Conservation (phyloP, 2,113 vertebrate genomes). For the Trachemys scripta region DNA sequence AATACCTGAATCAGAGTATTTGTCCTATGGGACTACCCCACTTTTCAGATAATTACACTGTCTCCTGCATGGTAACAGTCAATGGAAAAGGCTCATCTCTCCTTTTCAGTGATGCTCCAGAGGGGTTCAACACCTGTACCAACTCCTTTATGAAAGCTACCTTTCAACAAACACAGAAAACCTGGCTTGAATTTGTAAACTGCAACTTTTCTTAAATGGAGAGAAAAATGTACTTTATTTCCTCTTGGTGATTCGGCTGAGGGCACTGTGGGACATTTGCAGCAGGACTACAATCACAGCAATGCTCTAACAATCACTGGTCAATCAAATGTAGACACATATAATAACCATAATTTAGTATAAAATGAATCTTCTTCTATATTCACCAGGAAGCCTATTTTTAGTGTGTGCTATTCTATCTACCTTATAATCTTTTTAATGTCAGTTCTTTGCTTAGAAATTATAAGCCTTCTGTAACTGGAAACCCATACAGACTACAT, state of each 20-base stretch:
- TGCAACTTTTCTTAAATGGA: not conserved
- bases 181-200: not conserved
- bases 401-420: not conserved
- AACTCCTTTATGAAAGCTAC: not conserved
- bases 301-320: not conserved
- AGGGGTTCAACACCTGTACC: not conserved
- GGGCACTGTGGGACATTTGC: not conserved
- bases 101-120: not conserved
- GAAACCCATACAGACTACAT: not conserved
- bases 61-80: not conserved
- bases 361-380: not conserved
- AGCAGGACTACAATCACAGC: not conserved
- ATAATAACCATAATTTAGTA: conserved; percentile 14
- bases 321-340: not conserved
- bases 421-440: conserved; percentile 5
- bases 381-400: conserved; percentile 10
- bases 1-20: not conserved
- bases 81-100: not conserved
- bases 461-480: not conserved
- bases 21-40: not conserved
- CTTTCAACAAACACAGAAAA: not conserved
- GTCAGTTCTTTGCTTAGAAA: conserved; percentile 19
- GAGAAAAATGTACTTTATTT: not conserved
- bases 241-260: not conserved
- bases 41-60: not conserved